Evolutionary conservation across 2,888 invertebrate species (phyloP).

Genomic region (Aleiodes leptofemur): DNA sequence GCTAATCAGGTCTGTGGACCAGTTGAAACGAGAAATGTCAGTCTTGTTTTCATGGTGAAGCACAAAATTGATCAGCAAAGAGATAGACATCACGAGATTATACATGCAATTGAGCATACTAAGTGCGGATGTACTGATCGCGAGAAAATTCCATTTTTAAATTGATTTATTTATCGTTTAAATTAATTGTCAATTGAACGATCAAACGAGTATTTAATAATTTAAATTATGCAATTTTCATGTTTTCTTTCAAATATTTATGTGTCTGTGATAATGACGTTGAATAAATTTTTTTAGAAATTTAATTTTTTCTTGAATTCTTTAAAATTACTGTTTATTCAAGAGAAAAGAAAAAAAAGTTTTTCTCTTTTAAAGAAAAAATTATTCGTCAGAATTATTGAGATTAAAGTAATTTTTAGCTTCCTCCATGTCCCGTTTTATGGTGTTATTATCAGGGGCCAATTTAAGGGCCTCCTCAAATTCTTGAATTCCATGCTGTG

Average conservation of each 20-base stretch:
- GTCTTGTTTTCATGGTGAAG: constrained; percentile 70
- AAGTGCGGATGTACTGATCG: constrained; percentile 65
- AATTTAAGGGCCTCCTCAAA: constrained; percentile 85
- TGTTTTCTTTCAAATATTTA: not conserved
- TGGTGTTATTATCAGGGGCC: constrained; percentile 79
- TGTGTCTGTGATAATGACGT: not conserved
- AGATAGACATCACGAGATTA: constrained; percentile 68
- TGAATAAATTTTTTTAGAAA: no score
- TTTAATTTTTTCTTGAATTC: no score
- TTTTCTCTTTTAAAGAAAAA: not conserved
- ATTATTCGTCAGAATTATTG: constrained; percentile 2
- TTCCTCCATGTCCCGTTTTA: constrained; percentile 78
- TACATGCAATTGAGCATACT: constrained; percentile 67
- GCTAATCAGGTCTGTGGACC: constrained; percentile 65
- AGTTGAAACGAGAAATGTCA: constrained; percentile 64
- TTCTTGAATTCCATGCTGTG: constrained; percentile 84
- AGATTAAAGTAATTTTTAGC: constrained; percentile 52
- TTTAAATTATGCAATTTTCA: no score
- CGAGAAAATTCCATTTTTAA: constrained; percentile 26
- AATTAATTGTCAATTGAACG: not conserved
- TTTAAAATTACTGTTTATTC: no score
- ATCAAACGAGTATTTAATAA: constrained; percentile 14
- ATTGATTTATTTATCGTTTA: not conserved
- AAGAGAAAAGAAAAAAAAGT: no score
- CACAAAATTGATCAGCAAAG: constrained; percentile 67